Evolutionary conservation across 2,888 invertebrate species (phyloP).

Genomic region (Nysson spinosus): DNA sequence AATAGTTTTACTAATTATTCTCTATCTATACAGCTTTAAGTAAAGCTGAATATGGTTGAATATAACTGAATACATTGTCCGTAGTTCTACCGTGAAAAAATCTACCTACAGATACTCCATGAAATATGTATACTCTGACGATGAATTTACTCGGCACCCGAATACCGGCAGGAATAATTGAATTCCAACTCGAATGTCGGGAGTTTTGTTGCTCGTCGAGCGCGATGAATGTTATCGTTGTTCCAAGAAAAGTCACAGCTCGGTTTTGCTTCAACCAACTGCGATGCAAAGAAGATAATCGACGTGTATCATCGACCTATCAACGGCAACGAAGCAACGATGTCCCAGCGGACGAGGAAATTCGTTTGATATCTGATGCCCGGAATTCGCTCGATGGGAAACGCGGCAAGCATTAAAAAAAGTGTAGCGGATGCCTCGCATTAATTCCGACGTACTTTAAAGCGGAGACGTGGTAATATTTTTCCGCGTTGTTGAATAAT

Average conservation of each 20-base stretch:
- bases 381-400: neutral
- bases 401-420: neutral
- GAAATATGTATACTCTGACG: too few relatives aligned
- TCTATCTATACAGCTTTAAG: too few relatives aligned
- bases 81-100: too few relatives aligned
- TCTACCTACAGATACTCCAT: too few relatives aligned
- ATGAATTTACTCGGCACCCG: too few relatives aligned
- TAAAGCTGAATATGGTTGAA: too few relatives aligned
- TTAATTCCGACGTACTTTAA: too few relatives aligned
- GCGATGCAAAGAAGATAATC: slow-evolving; percentile 5
- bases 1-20: too few relatives aligned
- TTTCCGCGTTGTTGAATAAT: too few relatives aligned
- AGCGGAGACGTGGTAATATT: too few relatives aligned
- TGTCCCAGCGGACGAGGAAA: neutral
- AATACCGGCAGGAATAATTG: slow-evolving; percentile 1
- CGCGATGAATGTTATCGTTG: slow-evolving; percentile 21
- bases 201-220: slow-evolving; percentile 5
- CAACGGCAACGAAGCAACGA: slow-evolving; percentile 15
- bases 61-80: too few relatives aligned
- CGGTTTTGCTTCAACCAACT: slow-evolving; percentile 6
- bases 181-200: slow-evolving; percentile 20
- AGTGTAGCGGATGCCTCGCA: neutral
- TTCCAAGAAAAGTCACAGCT: slow-evolving; percentile 23
- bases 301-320: slow-evolving; percentile 9
- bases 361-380: neutral